Evolutionary conservation across 2,888 invertebrate species (phyloP), one percentile per base, ranked within the genome.

Genomic region (Torymus tubicola): DNA sequence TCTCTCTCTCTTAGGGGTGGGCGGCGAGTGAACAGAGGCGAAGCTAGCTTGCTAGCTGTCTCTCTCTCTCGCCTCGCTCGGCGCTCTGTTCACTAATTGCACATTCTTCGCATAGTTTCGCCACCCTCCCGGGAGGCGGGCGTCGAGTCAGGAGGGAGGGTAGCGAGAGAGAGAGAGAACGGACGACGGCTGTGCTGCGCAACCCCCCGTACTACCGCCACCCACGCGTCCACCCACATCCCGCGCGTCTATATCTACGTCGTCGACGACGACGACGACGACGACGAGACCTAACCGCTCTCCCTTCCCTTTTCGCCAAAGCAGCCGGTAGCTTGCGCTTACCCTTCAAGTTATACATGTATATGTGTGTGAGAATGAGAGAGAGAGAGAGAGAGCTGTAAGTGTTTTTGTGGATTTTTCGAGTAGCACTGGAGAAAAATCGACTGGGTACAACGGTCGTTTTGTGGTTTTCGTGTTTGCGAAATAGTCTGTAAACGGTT

Each of bases 71-170:
- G 31, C 84, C 85, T 86, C 87, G 85, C 86, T 85, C 87, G 85
- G 84, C 31, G 31, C 93, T 94, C 94, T 89, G 94, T 94, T 95
- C 96, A 96, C 96, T 96, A 96, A 97, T 96, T 96, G 96, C 96
- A 96, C 96, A 96, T 96, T 96, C 96, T 96, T 96, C 95, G 96
- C 96, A 96, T 96, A 96, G 96, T 96, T 96, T 95, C 95, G 94
- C 94, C 94, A 93, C 87, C 88, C 89, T 86, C 86, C 78, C 81
- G 53, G 16, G 50, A 57, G 52, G 64, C 31, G 21, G 64, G 71
- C 55, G 57, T 21, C 53, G 53, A 55, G 53, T 3, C 13, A 57
- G 31, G 50, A n/a, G 10, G 57, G 18, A 12, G 52, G 42, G 16
- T 31, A 64, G 80, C 70, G 80, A 80, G 63, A 53, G 57, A 50